Percentiles rank a stretch among this genome's conserved stretches.
These are phyloP conservation scores for Bhutanitis thaidina DNA, from an alignment of 2,888 invertebrate genomes.

Conservation along the genomic window DNA sequence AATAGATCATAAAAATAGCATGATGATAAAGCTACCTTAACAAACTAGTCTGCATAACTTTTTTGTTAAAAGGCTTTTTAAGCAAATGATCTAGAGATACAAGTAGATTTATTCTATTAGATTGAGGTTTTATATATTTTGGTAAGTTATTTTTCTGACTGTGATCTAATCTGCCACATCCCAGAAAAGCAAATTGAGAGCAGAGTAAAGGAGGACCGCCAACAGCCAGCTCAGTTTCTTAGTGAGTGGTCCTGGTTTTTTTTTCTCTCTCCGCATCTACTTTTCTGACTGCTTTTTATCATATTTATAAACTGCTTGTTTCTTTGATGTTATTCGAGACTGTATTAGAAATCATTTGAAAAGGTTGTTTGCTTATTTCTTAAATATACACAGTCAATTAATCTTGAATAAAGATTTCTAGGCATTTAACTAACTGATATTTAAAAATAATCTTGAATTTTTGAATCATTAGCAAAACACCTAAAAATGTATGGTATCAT, in stretches of 20 bases:
- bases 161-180: conserved; percentile 20
- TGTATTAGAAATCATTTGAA: too few species aligned
- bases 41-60: conserved; percentile 10
- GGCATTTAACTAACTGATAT: too few species aligned
- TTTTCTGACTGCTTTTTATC: conserved; percentile 13
- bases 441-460: too few species aligned
- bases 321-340: not conserved
- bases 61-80: not conserved
- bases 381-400: too few species aligned
- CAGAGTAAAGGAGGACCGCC: conserved; percentile 21
- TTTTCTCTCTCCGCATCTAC: conserved; percentile 3
- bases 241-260: conserved; percentile 18
- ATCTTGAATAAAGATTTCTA: too few species aligned
- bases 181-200: conserved; percentile 21
- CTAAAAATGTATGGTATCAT: too few species aligned
- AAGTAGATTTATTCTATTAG: conserved; percentile 1
- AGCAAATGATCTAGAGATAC: not conserved
- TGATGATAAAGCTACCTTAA: conserved; percentile 7
- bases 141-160: conserved; percentile 20
- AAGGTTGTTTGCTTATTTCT: too few species aligned
- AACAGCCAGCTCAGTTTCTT: conserved; percentile 19
- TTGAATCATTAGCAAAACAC: too few species aligned
- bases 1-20: not conserved
- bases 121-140: conserved; percentile 1
- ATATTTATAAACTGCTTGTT: not conserved